Evolutionary conservation across 2,888 invertebrate genomes (phyloP), one percentile per base, ranked within the genome.

Genomic region (Drosophila helvetica): DNA sequence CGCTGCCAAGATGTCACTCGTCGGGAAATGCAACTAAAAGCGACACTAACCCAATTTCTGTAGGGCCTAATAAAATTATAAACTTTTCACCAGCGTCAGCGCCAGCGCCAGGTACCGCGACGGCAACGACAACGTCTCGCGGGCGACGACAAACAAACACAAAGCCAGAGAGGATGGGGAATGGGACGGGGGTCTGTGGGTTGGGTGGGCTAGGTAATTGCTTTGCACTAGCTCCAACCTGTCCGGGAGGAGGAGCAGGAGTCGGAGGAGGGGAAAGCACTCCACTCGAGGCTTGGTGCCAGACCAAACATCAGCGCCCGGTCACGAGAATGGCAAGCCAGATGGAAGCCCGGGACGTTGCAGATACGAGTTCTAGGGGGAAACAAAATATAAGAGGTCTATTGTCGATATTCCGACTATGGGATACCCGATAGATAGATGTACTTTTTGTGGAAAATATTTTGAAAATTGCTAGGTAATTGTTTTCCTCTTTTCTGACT

Each of bases 61-160:
- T 63, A 77, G 79, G 71, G 74, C 79, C 78, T 77, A 77, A 79
- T 79, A 77, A 79, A 79, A 85, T 85, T 82, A 82, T 78, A 80
- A 85, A 85, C 55, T 77, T 78, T 79, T 67, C 75, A 73, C 72
- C 67, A 78, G 72, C 60, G 67, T 71, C 66, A 38, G 38, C 6
- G 12, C 12, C 33, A 30, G 30, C 12, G 33, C 33, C 33, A 38
- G 33, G 12, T 0, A 50, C 47, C 47, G 50, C 45, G 18, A 17
- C 25, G 10, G 17, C 51, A 1, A 33, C 30, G 30, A 33, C 30
- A 3, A 4, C 33, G 33, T n/a, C n/a, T n/a, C n/a, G n/a, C n/a
- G n/a, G n/a, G 12, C 33, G 15, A 52, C 55, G 64, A 71, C 54
- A 54, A 46, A 67, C 45, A 51, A 51, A 43, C 25, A 25, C 48